Evolutionary conservation across 2,113 vertebrate species (phyloP).

Genomic region (Cebidichthys violaceus): DNA sequence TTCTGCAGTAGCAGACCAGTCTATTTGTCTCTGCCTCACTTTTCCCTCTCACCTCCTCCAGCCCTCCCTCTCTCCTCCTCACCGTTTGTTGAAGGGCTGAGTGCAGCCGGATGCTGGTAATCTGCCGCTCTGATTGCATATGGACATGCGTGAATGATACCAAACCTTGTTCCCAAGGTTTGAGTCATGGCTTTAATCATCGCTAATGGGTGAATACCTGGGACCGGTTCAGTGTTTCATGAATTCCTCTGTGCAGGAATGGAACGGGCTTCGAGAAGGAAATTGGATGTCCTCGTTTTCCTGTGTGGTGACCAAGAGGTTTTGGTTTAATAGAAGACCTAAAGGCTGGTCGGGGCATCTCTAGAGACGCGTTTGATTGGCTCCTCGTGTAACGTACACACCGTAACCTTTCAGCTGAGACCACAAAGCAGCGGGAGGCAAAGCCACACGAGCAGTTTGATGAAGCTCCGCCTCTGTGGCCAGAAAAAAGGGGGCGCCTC

Average conservation of each 20-base stretch:
- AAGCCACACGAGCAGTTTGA: neutral
- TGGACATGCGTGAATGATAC: slow-evolving; percentile 67
- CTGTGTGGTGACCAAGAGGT: neutral
- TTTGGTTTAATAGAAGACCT: neutral
- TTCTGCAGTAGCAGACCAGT: slow-evolving; percentile 38
- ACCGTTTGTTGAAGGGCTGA: slow-evolving; percentile 59
- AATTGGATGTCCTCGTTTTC: slow-evolving; percentile 41
- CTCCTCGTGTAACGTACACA: neutral
- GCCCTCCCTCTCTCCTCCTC: slow-evolving; percentile 29
- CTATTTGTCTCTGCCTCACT: slow-evolving; percentile 29
- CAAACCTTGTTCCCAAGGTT: slow-evolving; percentile 65
- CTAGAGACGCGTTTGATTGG: neutral
- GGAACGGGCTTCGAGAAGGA: neutral
- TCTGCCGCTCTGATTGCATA: slow-evolving; percentile 69
- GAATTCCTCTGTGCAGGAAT: slow-evolving; percentile 41
- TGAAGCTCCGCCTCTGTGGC: neutral
- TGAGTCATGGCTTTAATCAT: slow-evolving; percentile 72
- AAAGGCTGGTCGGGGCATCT: neutral
- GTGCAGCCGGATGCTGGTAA: slow-evolving; percentile 66
- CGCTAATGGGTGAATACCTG: slow-evolving; percentile 75
- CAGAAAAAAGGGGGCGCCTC: neutral
- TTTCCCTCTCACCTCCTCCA: slow-evolving; percentile 19
- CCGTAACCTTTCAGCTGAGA: neutral
- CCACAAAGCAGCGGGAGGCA: neutral
- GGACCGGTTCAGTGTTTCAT: slow-evolving; percentile 49